Conservation (phyloP, 2,113 vertebrate genomes). For the Misgurnus anguillicaudatus region DNA sequence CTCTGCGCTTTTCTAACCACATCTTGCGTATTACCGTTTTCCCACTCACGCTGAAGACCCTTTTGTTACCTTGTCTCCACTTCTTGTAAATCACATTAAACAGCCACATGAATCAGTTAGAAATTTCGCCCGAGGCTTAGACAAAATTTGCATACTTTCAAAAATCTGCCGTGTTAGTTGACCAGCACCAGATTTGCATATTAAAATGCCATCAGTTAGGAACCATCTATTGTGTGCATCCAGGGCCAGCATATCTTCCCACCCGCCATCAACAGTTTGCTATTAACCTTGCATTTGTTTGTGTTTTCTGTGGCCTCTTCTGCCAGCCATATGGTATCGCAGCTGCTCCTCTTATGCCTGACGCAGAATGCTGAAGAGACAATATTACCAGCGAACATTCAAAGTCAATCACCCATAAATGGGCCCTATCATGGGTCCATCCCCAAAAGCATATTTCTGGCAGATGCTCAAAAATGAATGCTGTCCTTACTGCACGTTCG, state of each 20-base stretch:
- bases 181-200: conserved; percentile 21
- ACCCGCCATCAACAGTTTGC: conserved; percentile 38
- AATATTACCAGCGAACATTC: conserved; percentile 36
- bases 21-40: conserved; percentile 25
- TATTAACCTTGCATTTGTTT: conserved; percentile 36
- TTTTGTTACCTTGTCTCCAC: neutral
- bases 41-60: neutral
- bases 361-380: conserved; percentile 32
- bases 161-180: conserved; percentile 20
- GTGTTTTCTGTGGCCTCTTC: conserved; percentile 31
- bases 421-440: conserved; percentile 38
- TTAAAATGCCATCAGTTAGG: conserved; percentile 23
- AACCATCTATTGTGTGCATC: conserved; percentile 14
- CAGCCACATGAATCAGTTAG: conserved; percentile 14
- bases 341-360: conserved; percentile 34
- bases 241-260: neutral
- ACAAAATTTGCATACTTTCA: conserved; percentile 10
- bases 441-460: conserved; percentile 41
- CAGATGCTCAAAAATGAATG: conserved; percentile 28
- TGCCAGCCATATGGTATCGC: conserved; percentile 39
- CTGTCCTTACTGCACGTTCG: neutral
- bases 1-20: conserved; percentile 16
- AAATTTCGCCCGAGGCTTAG: conserved; percentile 8
- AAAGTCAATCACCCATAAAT: conserved; percentile 41
- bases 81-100: conserved; percentile 21